These are phyloP conservation scores for Adelognathus sp. DNA, from an alignment of 2,888 invertebrate genomes.

Conservation along the genomic window DNA sequence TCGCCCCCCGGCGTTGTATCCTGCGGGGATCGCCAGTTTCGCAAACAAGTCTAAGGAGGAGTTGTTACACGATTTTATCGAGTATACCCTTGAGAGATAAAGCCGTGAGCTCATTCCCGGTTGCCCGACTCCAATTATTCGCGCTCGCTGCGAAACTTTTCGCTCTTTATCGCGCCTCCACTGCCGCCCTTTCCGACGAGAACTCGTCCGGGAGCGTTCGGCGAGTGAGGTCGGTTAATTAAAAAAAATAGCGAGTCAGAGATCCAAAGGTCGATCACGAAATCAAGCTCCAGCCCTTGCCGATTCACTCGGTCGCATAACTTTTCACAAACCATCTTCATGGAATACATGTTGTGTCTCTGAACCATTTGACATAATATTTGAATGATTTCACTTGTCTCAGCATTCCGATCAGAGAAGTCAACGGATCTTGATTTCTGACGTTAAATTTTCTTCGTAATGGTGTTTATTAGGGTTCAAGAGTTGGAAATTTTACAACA, in stretches of 20 bases:
- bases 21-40: background rate
- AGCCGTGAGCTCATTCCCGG: background rate
- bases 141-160: constrained; percentile 31
- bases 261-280: constrained; percentile 44
- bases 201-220: background rate
- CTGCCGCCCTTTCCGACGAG: background rate
- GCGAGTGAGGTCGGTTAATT: constrained; percentile 47
- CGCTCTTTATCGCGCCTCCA: background rate
- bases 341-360: background rate
- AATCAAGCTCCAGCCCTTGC: constrained; percentile 18
- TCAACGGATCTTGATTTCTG: no score
- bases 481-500: no score
- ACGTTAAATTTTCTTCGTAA: no score
- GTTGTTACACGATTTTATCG: constrained; percentile 10
- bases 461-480: no score
- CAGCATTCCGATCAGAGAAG: no score
- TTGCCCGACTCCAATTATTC: background rate
- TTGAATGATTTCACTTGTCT: no score
- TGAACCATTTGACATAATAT: background rate
- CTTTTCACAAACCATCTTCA: constrained; percentile 13
- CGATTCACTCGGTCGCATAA: constrained; percentile 19
- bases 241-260: constrained; percentile 55
- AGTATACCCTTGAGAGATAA: constrained; percentile 18
- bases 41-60: constrained; percentile 6
- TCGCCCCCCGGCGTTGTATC: no score